Conservation (phyloP, 2,797 vertebrate species). For the Vespertilio murinus region DNA sequence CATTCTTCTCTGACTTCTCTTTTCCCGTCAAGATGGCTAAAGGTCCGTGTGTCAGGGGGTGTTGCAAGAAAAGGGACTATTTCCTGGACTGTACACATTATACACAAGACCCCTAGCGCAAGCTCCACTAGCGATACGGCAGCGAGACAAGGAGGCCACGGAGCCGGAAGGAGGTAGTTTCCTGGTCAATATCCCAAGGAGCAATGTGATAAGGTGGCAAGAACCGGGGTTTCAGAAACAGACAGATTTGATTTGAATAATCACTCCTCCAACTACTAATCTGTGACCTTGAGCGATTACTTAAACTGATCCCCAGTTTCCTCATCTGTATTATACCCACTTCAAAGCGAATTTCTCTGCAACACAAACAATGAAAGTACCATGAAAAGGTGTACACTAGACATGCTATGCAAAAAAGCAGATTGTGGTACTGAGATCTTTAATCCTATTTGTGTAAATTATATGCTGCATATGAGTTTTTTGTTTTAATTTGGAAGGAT, state of each 20-base stretch:
- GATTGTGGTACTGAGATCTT: neutral
- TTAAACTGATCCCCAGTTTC: slow-evolving; percentile 1
- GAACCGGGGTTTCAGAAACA: neutral
- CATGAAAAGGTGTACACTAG: neutral
- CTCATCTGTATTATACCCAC: neutral
- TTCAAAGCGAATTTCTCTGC: neutral
- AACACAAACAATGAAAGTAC: neutral
- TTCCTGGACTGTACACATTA: slow-evolving; percentile 55
- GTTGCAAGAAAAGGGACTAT: slow-evolving; percentile 69
- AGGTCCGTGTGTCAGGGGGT: neutral
- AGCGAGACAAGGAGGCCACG: slow-evolving; percentile 70
- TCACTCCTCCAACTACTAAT: neutral
- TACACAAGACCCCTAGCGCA: slow-evolving; percentile 72
- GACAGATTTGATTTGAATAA: neutral
- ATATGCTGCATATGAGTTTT: neutral
- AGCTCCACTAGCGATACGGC: slow-evolving; percentile 73
- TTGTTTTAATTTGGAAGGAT: neutral
- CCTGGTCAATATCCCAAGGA: slow-evolving; percentile 18
- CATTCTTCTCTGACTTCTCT: slow-evolving; percentile 56
- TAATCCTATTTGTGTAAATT: neutral
- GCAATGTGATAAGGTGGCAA: neutral
- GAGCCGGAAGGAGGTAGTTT: slow-evolving; percentile 66
- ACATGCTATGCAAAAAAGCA: neutral
- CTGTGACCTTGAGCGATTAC: neutral
- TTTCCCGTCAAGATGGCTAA: neutral